A percentile compares a stretch with the other conserved stretches of the same genome.
Conservation (phyloP, 2,888 invertebrate genomes). For the Dryocosmus kuriphilus region DNA sequence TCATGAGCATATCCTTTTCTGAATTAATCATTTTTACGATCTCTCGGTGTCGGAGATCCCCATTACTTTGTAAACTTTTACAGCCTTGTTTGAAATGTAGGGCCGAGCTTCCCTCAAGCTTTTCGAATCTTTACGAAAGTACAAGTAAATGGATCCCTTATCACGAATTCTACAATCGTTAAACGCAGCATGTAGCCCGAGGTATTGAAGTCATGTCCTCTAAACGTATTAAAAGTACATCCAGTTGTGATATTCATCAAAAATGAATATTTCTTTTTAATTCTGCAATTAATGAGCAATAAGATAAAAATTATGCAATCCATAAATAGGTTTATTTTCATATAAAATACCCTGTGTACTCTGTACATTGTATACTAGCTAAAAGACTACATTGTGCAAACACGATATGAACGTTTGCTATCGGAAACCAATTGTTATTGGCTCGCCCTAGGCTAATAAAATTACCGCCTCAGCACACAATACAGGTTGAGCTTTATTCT, state of each 20-base stretch:
- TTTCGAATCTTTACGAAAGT: slow-evolving; percentile 12
- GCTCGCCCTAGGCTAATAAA: slow-evolving; percentile 42
- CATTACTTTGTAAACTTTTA: neutral
- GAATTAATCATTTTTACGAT: slow-evolving; percentile 7
- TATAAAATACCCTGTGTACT: neutral
- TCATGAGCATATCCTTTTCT: neutral
- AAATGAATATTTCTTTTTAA: neutral
- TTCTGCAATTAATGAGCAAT: neutral
- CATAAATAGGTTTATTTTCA: neutral
- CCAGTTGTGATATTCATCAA: neutral
- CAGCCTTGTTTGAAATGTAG: neutral
- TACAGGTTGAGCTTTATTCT: slow-evolving; percentile 33
- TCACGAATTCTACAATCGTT: slow-evolving; percentile 38
- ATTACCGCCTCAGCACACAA: slow-evolving; percentile 31
- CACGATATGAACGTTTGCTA: slow-evolving; percentile 36
- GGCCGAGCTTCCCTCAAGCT: neutral
- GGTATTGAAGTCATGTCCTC: neutral
- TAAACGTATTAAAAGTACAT: neutral
- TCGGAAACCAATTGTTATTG: slow-evolving; percentile 45
- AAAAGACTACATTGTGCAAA: slow-evolving; percentile 35
- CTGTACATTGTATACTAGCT: neutral
- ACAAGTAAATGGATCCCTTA: slow-evolving; percentile 39
- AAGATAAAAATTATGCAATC: neutral
- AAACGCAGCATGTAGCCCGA: slow-evolving; percentile 24
- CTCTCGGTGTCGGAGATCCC: neutral